phyloP scores from a whole-genome alignment of 1,140 invertebrate species.

The Heliothis virescens region DNA sequence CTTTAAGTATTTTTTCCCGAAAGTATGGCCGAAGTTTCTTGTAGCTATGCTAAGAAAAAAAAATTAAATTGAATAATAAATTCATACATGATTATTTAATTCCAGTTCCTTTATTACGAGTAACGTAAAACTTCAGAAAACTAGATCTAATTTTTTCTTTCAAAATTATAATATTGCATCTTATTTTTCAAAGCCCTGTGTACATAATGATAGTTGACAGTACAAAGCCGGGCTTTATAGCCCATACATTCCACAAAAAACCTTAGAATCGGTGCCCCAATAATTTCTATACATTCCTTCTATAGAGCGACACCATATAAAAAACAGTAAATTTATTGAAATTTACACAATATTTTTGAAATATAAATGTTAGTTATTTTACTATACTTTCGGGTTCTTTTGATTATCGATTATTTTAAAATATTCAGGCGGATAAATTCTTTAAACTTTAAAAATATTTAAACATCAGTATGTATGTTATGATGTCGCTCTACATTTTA shows the following conservation, averaged over 20 bases:
- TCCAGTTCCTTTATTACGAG: too few species aligned
- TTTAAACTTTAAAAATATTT: too few species aligned
- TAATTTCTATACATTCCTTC: neutral
- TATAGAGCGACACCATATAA: slow-evolving; percentile 18
- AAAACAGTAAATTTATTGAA: neutral
- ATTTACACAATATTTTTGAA: too few species aligned
- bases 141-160: too few species aligned
- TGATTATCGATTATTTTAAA: neutral
- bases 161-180: slow-evolving; percentile 11
- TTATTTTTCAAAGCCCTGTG: slow-evolving; percentile 10
- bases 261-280: neutral
- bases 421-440: too few species aligned
- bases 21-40: too few species aligned
- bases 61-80: too few species aligned
- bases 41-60: too few species aligned
- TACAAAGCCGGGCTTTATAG: slow-evolving; percentile 44
- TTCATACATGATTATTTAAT: too few species aligned
- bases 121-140: too few species aligned
- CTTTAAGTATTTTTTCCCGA: too few species aligned
- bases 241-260: slow-evolving; percentile 11
- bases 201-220: slow-evolving; percentile 47
- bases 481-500: slow-evolving; percentile 23
- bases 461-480: neutral
- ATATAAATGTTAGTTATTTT: neutral
- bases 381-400: neutral